Base-by-base conservation (phyloP, 1,140 invertebrate species). In the Camponotus floridanus region DNA sequence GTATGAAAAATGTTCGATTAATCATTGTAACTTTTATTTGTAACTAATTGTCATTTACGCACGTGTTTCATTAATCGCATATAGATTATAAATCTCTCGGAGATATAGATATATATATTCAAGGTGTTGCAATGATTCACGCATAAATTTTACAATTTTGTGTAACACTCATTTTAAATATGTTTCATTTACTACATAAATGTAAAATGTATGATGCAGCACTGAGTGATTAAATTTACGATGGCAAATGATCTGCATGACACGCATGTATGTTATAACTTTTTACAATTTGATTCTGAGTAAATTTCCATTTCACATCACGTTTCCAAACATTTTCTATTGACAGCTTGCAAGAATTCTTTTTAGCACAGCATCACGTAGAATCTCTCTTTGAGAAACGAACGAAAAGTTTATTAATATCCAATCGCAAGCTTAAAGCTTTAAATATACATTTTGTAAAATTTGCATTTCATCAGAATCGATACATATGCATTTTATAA, bases 211-310 rank as follows among this genome's bases (percentile, higher is more conserved):
- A 89, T 85, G 62, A 89, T 85, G 62, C 68, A 67, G 59, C 79
- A 86, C 61, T 33, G 48, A 71, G 61, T 68, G 26, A 81, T 81
- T 68, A 15, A 68, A 70, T n/a, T 76, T 51, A 71, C 71, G 33
- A 86, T 71, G 11, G 51, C 68, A 74, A 86, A 31, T 86, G 55
- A 83, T 42, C 51, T 88, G 88, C 89, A 91, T 89, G 90, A 70
- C 57, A 59, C 76, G 90, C 90, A 91, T 86, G 89, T 80, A 80
- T 85, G 76, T 88, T 65, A 88, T 55, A 59, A 87, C 18, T 84
- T 2, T 48, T 71, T 68, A n/a, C 15, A 11, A n/a, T 21, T 85
- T 85, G 31, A 78, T 86, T 86, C 36, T 86, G 36, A 13, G 57
- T 57, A 51, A 86, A 62, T 42, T 79, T 73, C 18, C 15, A 67